Evolutionary conservation across 2,113 vertebrate species (phyloP), one percentile per base, ranked within the genome.

Genomic region (Siphamia tubifer): DNA sequence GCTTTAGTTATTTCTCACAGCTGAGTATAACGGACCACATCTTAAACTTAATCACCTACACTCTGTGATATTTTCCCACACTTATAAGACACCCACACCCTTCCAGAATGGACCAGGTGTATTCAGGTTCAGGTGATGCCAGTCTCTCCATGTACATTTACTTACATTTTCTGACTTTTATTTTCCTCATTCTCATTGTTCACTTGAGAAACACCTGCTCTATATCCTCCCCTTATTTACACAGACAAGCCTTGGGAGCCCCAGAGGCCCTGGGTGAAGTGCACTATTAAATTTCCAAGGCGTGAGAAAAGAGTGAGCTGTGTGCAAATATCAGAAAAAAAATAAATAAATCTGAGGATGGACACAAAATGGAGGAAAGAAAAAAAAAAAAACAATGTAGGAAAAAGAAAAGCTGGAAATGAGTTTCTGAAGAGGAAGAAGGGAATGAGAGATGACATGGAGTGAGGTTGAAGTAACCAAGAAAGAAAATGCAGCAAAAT

Each of bases 21-120:
- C 54, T 15, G 55, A 52, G 47, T 39, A 34, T 68, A 65, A 16
- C 38, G 21, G 48, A 45, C 66, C 73, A 66, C 55, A 73, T 82
- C 64, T 80, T 73, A 79, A 74, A 60, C 38, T 23, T 32, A 51
- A 77, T 78, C 71, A 69, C 49, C 70, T 55, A 47, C 68, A 71
- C 40, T 55, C n/a, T 36, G 40, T 72, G 52, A 45, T 65, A 42
- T 51, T 67, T 68, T 64, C 74, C 66, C 51, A 68, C 68, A 47
- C 61, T 10, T n/a, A 16, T 51, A 20, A 43, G 63, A 32, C 17
- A 47, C 36, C 1, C 30, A 25, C 23, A 12, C 49, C 17, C 15
- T 4, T 4, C 30, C 5, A 57, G 12, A 21, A 32, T 8, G 1
- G 34, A 34, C 47, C 28, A 32, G 20, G 9, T 1, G 39, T 63